Evolutionary conservation across 1,140 invertebrate genomes (phyloP), one percentile per base, ranked within the genome.

Genomic region (Temnothorax nylanderi): DNA sequence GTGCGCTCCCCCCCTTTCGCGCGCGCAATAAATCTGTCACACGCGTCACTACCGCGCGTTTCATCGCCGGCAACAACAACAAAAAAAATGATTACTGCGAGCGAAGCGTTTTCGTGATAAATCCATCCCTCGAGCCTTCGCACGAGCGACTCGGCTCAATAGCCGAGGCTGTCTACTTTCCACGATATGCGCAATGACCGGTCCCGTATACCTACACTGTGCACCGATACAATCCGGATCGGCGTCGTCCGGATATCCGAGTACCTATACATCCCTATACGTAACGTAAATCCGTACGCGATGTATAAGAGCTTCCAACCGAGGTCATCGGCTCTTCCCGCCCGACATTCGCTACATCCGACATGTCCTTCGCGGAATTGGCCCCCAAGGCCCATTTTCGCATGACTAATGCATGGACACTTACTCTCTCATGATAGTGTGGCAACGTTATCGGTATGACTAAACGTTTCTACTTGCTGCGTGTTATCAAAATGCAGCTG

Each of bases 81-180:
- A 69, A 69, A 75, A 84, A 82, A 84, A 84, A 74, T 84, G 54
- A 84, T 84, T 84, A 84, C 80, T 47, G 80, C 80, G 41, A 84
- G 80, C 80, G 41, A 74, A 84, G 69, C 80, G 49, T 81, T 81
- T 81, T 81, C 80, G 69, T 84, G 77, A 84, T 84, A 84, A 84
- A 84, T 84, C 80, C 80, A 84, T 72, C 80, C 69, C 67, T 44
- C 80, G 80, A 74, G 71, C 67, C 80, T 74, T 82, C 7, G 80
- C 37, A 82, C 37, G 80, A 49, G 54, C 37, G 60, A 82, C 77
- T 54, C 76, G 75, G 58, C 21, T 71, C 67, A 67, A 74, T 58
- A 21, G 51, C 67, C 67, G 67, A 47, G 41, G 51, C 80, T 60
- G 80, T 26, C 80, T 84, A 75, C 80, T 49, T 82, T 60, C 67